Percentiles rank a stretch among this genome's conserved stretches.
These are phyloP conservation scores for Aphelenchoides fujianensis DNA, from an alignment of 1,140 invertebrate species.

Conservation along the genomic window DNA sequence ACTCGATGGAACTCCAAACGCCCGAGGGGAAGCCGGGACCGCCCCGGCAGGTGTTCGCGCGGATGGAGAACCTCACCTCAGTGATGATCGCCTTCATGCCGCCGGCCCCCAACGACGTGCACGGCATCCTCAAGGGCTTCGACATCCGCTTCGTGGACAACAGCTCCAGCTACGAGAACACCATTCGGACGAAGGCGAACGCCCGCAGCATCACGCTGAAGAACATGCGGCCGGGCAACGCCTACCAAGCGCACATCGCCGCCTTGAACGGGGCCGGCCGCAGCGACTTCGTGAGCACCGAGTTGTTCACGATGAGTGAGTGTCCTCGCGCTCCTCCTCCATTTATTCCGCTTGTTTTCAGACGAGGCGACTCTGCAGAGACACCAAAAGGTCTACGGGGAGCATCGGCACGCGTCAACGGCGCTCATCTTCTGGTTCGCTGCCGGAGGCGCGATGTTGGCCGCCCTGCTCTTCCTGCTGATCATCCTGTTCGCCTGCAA, in stretches of 20 bases:
- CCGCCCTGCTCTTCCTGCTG: neutral
- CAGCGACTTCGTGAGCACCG: conserved; percentile 35
- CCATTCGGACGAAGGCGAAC: conserved; percentile 45
- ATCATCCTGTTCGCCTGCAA: conserved; percentile 1
- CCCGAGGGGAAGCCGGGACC: conserved; percentile 60
- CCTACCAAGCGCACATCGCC: conserved; percentile 35
- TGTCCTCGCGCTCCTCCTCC: neutral
- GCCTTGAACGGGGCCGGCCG: conserved; percentile 38
- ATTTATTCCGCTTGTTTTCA: conserved; percentile 25
- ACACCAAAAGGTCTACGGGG: conserved; percentile 25
- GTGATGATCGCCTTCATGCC: conserved; percentile 42
- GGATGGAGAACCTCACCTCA: conserved; percentile 44
- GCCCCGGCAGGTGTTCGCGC: conserved; percentile 36
- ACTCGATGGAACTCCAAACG: conserved; percentile 64
- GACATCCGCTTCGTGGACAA: conserved; percentile 44
- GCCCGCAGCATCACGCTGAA: conserved; percentile 43
- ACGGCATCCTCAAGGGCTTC: conserved; percentile 48
- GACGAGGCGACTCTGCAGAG: conserved; percentile 12
- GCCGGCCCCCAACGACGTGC: conserved; percentile 44
- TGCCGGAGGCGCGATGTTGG: neutral
- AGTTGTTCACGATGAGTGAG: conserved; percentile 46
- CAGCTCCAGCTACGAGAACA: conserved; percentile 34
- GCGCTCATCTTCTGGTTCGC: conserved; percentile 2
- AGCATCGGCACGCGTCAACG: neutral
- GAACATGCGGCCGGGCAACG: conserved; percentile 33